These are phyloP conservation scores for Eurystomus gularis DNA, from an alignment of 2,113 vertebrate genomes.

Conservation along the genomic window DNA sequence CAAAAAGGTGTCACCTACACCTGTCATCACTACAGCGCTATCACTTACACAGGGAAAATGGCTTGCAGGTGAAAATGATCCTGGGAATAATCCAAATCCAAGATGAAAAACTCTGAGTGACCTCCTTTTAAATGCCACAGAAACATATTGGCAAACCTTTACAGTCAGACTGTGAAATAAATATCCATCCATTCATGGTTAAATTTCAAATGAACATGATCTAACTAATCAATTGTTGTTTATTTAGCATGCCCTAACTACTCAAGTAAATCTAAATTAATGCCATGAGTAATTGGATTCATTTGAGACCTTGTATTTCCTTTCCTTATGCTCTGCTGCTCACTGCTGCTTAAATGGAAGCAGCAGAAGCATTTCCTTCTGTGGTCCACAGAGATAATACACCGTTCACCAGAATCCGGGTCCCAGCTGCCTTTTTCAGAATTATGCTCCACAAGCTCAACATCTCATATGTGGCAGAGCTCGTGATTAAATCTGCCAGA, in stretches of 20 bases:
- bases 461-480: neutral
- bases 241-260: slow-evolving; percentile 40
- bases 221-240: slow-evolving; percentile 57
- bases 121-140: neutral
- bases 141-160: neutral
- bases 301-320: slow-evolving; percentile 47
- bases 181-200: slow-evolving; percentile 26
- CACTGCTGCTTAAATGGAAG: neutral
- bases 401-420: neutral
- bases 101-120: neutral
- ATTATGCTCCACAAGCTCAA: neutral
- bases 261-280: slow-evolving; percentile 64
- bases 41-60: neutral
- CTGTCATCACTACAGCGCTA: neutral
- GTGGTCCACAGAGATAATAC: neutral
- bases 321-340: neutral
- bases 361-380: neutral
- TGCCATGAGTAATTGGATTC: slow-evolving; percentile 53
- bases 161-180: slow-evolving; percentile 16
- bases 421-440: neutral
- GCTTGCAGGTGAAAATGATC: neutral
- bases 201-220: slow-evolving; percentile 55
- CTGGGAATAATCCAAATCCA: neutral
- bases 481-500: neutral
- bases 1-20: neutral